Evolutionary conservation across 1,140 invertebrate genomes (phyloP).

Genomic region (Brachionus manjavacas): DNA sequence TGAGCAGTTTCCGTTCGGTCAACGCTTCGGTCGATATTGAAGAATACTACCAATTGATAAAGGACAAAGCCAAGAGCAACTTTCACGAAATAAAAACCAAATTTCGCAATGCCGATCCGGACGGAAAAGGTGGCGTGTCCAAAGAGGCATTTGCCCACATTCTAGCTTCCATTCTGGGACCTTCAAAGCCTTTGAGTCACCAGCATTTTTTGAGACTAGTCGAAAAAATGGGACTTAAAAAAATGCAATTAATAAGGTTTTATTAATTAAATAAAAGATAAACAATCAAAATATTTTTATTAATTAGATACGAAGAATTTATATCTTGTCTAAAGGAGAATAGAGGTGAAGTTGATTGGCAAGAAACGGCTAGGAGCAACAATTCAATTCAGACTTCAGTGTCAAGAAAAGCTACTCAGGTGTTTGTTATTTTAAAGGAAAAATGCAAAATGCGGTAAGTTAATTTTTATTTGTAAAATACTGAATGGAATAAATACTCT

Average conservation of each 20-base stretch:
- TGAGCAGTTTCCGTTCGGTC: background rate
- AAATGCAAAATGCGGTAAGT: constrained; percentile 48
- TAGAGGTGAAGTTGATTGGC: background rate
- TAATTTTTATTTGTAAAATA: background rate
- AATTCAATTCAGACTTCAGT: constrained; percentile 44
- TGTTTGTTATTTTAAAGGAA: constrained; percentile 53
- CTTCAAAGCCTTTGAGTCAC: background rate
- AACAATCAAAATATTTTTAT: background rate
- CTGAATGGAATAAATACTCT: background rate
- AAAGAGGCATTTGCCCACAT: constrained; percentile 47
- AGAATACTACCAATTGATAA: constrained; percentile 45
- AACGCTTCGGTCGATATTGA: constrained; percentile 7
- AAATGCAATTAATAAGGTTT: constrained; percentile 4
- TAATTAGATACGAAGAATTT: constrained; percentile 21
- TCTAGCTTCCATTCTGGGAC: constrained; percentile 38
- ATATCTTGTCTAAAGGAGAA: background rate
- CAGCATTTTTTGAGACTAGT: constrained; percentile 21
- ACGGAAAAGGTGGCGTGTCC: constrained; percentile 55
- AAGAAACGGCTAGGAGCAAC: background rate
- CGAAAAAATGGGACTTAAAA: constrained; percentile 13
- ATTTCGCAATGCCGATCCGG: constrained; percentile 56
- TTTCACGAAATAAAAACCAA: constrained; percentile 54
- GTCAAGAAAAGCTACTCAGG: constrained; percentile 50
- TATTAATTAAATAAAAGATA: background rate
- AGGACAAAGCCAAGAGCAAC: constrained; percentile 51